Conservation (phyloP, 2,797 vertebrate species). For the Malacoctenus gilli region DNA sequence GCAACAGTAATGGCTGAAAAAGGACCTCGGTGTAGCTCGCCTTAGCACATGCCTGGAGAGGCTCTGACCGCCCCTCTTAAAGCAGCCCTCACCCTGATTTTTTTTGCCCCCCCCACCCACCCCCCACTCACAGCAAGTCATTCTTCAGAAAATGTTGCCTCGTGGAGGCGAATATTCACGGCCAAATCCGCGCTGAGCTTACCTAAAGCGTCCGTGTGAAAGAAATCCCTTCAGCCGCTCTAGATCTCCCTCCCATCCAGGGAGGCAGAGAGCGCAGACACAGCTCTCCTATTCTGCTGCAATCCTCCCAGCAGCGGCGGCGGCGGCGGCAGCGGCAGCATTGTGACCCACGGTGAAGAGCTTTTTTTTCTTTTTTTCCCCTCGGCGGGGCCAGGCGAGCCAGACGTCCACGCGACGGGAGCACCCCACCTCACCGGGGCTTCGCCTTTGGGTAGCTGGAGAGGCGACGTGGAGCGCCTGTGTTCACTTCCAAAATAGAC, state of each 20-base stretch:
- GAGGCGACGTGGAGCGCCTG: constrained; percentile 7
- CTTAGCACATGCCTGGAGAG: constrained; percentile 65
- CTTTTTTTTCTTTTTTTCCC: too few species aligned
- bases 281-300: constrained; percentile 49
- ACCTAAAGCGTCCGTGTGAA: not conserved
- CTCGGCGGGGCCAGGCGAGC: too few species aligned
- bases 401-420: constrained; percentile 20
- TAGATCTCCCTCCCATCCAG: constrained; percentile 47
- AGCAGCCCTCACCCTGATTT: constrained; percentile 42
- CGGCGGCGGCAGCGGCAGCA: constrained; percentile 43
- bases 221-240: constrained; percentile 32
- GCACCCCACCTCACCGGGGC: too few species aligned
- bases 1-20: constrained; percentile 74
- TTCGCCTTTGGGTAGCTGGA: not conserved
- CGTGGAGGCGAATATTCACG: not conserved
- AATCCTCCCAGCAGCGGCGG: constrained; percentile 44
- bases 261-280: constrained; percentile 28
- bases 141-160: not conserved
- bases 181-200: too few species aligned
- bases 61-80: constrained; percentile 56
- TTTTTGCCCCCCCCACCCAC: not conserved
- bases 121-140: not conserved
- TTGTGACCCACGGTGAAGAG: constrained; percentile 46
- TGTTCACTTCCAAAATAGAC: constrained; percentile 38
- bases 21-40: constrained; percentile 63